Evolutionary conservation across 1,140 invertebrate species (phyloP).

Genomic region (Fopius arisanus): DNA sequence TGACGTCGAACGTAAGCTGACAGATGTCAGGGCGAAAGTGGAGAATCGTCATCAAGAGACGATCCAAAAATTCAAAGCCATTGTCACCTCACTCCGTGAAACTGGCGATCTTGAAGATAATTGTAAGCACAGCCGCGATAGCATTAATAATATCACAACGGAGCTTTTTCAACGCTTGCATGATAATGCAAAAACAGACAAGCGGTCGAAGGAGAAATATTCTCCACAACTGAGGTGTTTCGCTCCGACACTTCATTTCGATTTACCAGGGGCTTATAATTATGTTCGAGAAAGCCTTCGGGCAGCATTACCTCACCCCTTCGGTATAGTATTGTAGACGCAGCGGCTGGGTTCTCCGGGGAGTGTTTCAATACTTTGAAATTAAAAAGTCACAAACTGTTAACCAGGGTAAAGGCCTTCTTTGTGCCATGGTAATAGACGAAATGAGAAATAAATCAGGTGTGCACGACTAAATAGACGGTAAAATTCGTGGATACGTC

Average conservation of each 20-base stretch:
- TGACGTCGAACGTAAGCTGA: background rate
- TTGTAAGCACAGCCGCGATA: background rate
- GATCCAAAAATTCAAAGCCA: background rate
- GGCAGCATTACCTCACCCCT: too few species aligned
- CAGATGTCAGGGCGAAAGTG: background rate
- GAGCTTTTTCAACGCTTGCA: background rate
- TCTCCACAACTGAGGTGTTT: background rate
- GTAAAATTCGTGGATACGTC: background rate
- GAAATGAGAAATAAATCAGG: background rate
- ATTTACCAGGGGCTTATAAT: background rate
- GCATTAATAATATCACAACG: background rate
- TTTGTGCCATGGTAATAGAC: background rate
- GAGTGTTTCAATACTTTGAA: background rate
- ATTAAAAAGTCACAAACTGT: background rate
- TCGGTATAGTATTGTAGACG: background rate
- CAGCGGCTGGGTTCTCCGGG: background rate
- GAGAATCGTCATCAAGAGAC: background rate
- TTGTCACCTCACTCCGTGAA: too few species aligned
- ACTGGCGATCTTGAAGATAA: background rate
- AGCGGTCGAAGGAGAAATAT: too few species aligned
- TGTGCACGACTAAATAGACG: background rate
- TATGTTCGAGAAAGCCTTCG: background rate
- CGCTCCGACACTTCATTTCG: background rate
- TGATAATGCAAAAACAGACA: background rate
- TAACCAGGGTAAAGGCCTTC: background rate